Evolutionary conservation across 2,888 invertebrate species (phyloP).

Genomic region (Mechanitis mazaeus): DNA sequence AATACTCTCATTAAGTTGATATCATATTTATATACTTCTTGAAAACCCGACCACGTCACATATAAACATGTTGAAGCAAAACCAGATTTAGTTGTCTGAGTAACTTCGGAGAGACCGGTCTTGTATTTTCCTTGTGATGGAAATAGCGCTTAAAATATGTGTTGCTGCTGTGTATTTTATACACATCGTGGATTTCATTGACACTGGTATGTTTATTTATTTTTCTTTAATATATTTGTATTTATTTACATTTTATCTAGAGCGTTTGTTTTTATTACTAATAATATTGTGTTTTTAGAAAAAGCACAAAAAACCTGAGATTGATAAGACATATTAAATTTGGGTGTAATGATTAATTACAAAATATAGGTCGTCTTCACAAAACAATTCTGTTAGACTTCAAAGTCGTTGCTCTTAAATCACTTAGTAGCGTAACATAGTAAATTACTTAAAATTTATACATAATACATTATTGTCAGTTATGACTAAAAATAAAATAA

Average conservation of each 20-base stretch:
- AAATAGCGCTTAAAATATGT: slow-evolving; percentile 11
- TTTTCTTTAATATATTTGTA: too few relatives aligned
- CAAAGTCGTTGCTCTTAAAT: background rate
- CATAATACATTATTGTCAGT: too few relatives aligned
- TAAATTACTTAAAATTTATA: too few relatives aligned
- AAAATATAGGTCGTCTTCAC: too few relatives aligned
- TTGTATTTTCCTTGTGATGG: slow-evolving; percentile 19
- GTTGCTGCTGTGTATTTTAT: slow-evolving; percentile 9
- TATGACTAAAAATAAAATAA: too few relatives aligned
- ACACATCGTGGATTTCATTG: slow-evolving; percentile 10
- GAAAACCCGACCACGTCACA: background rate
- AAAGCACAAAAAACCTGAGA: too few relatives aligned
- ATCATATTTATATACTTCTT: background rate
- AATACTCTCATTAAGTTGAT: background rate
- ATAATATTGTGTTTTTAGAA: too few relatives aligned
- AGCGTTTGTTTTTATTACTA: too few relatives aligned
- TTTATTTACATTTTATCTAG: too few relatives aligned
- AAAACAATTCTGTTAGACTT: background rate
- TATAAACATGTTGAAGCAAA: background rate
- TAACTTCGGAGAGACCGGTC: slow-evolving; percentile 12
- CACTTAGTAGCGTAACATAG: background rate
- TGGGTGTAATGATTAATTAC: too few relatives aligned
- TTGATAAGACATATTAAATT: too few relatives aligned
- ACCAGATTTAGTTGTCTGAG: slow-evolving; percentile 13
- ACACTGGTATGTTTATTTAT: slow-evolving; percentile 19